A percentile compares a stretch with the other conserved stretches of the same genome.
phyloP scores from a whole-genome alignment of 2,797 vertebrate species.

The Bradypodion ventrale region DNA sequence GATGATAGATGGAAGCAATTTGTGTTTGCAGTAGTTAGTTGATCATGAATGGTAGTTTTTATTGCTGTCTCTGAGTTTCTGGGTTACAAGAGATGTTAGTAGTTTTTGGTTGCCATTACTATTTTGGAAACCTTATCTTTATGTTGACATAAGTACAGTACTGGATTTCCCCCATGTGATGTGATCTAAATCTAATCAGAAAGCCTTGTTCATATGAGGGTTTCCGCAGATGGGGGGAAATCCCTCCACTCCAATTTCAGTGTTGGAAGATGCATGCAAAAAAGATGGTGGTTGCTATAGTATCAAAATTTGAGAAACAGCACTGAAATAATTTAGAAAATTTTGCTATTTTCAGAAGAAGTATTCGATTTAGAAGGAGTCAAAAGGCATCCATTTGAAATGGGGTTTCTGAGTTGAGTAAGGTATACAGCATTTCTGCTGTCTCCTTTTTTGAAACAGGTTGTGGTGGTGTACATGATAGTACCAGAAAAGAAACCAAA shows the following conservation, averaged over 20 bases:
- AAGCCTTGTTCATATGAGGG: not conserved
- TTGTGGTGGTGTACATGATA: no score
- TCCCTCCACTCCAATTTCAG: constrained; percentile 1
- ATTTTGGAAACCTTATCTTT: not conserved
- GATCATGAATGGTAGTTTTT: not conserved
- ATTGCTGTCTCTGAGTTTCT: not conserved
- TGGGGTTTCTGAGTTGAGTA: not conserved
- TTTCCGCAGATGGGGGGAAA: constrained; percentile 11
- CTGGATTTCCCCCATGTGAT: constrained; percentile 35
- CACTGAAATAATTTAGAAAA: not conserved
- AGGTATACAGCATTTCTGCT: constrained; percentile 20
- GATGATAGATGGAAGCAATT: no score
- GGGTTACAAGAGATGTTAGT: not conserved
- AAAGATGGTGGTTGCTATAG: not conserved
- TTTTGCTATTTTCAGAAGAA: not conserved
- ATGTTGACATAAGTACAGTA: not conserved
- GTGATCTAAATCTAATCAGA: not conserved
- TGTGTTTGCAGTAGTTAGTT: not conserved
- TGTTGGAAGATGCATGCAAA: not conserved
- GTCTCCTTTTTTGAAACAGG: constrained; percentile 36
- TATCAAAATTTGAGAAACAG: not conserved
- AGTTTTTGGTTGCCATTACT: not conserved
- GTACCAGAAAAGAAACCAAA: constrained; percentile 4
- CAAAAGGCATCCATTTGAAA: not conserved
- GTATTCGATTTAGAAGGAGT: not conserved